Conservation (phyloP, 2,888 invertebrate species). For the Antitype chi region DNA sequence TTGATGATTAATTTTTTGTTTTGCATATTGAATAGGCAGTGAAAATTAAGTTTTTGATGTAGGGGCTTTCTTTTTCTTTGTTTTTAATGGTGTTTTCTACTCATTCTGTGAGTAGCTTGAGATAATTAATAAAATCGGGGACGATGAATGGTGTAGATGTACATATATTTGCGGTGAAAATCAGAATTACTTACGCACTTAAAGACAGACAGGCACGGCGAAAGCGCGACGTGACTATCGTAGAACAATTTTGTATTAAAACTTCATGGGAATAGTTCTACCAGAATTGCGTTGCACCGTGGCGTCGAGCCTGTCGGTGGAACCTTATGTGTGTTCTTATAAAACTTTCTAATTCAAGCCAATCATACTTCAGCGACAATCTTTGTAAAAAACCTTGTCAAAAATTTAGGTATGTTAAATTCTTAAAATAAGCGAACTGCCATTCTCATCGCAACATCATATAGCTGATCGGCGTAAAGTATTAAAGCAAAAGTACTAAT, state of each 20-base stretch:
- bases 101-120: background rate
- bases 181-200: too few species aligned
- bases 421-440: background rate
- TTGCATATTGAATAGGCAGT: conserved; percentile 36
- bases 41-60: background rate
- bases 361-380: background rate
- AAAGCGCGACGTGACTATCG: too few species aligned
- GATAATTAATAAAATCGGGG: background rate
- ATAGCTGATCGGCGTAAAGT: background rate
- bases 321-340: too few species aligned
- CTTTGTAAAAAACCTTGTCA: background rate
- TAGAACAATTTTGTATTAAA: too few species aligned
- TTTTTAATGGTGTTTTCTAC: background rate
- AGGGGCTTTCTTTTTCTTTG: background rate
- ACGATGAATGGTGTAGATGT: background rate
- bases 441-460: background rate
- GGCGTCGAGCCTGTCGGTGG: too few species aligned
- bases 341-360: background rate
- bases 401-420: too few species aligned
- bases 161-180: background rate
- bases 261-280: too few species aligned
- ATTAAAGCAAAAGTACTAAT: background rate
- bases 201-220: too few species aligned
- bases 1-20: conserved; percentile 59
- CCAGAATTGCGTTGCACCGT: too few species aligned